These are phyloP conservation scores for Samia ricini DNA, from an alignment of 1,140 invertebrate genomes.

Conservation along the genomic window DNA sequence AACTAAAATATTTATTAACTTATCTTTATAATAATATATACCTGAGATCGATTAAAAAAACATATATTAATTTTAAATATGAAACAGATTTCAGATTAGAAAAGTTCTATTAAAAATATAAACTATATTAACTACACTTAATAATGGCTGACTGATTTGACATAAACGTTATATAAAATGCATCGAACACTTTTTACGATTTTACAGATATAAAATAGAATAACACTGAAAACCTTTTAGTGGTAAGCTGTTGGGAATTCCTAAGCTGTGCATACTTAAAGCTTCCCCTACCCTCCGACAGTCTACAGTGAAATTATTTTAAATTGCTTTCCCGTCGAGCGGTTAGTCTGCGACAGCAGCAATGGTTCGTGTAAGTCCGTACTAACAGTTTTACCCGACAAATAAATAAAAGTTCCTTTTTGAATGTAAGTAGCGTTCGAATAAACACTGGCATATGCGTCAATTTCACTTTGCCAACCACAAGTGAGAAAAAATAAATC, in stretches of 20 bases:
- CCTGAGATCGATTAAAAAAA: too few relatives aligned
- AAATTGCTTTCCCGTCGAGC: constrained; percentile 9
- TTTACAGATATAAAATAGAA: constrained; percentile 1
- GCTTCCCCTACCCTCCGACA: background rate
- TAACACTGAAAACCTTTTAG: constrained; percentile 25
- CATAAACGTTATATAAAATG: background rate
- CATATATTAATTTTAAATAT: too few relatives aligned
- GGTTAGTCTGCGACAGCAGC: background rate
- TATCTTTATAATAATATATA: too few relatives aligned
- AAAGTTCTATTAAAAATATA: background rate
- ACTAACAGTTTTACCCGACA: background rate
- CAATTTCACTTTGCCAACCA: too few relatives aligned
- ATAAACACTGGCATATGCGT: too few relatives aligned
- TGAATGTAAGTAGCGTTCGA: background rate
- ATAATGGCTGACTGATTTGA: too few relatives aligned
- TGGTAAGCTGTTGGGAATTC: constrained; percentile 2
- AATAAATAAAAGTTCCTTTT: background rate
- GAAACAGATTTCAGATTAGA: too few relatives aligned
- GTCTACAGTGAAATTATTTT: constrained; percentile 11
- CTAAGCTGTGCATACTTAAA: constrained; percentile 2
- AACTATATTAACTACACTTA: too few relatives aligned
- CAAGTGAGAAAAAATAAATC: too few relatives aligned
- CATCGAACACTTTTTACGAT: background rate
- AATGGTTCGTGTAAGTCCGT: background rate
- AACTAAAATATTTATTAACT: too few relatives aligned